Percentiles rank a stretch among this genome's conserved stretches.
Evolutionary conservation across 2,113 vertebrate species (phyloP).

Genomic region (Megaleporinus macrocephalus): DNA sequence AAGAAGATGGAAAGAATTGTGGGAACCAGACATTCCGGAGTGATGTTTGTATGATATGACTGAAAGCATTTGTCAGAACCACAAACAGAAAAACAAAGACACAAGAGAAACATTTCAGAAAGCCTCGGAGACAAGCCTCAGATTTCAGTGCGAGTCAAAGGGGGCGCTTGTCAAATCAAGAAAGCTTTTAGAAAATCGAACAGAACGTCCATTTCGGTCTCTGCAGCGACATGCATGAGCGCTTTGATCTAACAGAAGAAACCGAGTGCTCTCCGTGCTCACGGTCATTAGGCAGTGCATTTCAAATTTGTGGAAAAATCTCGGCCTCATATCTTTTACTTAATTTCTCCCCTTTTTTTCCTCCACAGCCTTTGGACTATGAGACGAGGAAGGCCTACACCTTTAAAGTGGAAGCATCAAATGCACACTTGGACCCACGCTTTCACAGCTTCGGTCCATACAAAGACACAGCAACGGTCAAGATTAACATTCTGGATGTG

Average conservation of each 20-base stretch:
- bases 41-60: constrained; percentile 24
- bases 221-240: background rate
- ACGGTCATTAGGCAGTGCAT: background rate
- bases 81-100: background rate
- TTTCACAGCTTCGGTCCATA: constrained; percentile 93
- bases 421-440: constrained; percentile 89
- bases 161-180: background rate
- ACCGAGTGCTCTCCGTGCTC: background rate
- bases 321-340: background rate
- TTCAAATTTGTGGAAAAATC: background rate
- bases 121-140: background rate
- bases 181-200: background rate
- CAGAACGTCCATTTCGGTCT: background rate
- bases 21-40: background rate
- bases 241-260: background rate
- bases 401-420: constrained; percentile 96
- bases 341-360: background rate
- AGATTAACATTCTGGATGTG: constrained; percentile 94
- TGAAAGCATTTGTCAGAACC: constrained; percentile 18
- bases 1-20: background rate
- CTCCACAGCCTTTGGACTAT: constrained; percentile 89
- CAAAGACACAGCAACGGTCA: constrained; percentile 96
- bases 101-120: constrained; percentile 11
- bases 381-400: constrained; percentile 97
- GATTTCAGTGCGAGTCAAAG: constrained; percentile 18